These are phyloP conservation scores for Leucophenga varia DNA, from an alignment of 1,140 invertebrate genomes.

Conservation along the genomic window DNA sequence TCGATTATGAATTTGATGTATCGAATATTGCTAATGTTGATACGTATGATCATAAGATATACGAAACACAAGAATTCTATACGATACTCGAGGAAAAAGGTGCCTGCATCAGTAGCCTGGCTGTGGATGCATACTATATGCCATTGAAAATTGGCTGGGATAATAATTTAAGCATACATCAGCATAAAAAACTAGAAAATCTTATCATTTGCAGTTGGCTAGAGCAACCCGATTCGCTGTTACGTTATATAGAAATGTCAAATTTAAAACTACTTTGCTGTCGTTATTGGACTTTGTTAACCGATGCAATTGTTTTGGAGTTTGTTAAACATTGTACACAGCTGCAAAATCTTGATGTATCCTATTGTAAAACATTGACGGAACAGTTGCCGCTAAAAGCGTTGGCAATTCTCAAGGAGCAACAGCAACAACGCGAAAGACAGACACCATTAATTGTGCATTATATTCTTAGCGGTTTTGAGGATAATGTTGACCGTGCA, in stretches of 20 bases:
- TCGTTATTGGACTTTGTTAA: conserved; percentile 33
- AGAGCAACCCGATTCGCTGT: conserved; percentile 25
- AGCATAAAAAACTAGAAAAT: conserved; percentile 20
- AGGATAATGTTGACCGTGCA: conserved; percentile 33
- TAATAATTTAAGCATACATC: conserved; percentile 26
- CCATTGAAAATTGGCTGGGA: conserved; percentile 39
- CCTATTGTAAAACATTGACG: conserved; percentile 35
- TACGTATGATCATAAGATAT: conserved; percentile 38
- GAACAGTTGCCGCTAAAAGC: conserved; percentile 27
- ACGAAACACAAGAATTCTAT: conserved; percentile 42
- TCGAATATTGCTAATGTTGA: conserved; percentile 27
- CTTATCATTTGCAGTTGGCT: conserved; percentile 41
- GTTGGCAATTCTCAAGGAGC: conserved; percentile 27
- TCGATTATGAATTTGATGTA: conserved; percentile 39
- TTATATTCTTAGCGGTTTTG: conserved; percentile 36
- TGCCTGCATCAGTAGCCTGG: conserved; percentile 28
- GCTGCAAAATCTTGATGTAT: conserved; percentile 38
- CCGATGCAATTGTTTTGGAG: conserved; percentile 30
- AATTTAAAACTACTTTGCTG: conserved; percentile 34
- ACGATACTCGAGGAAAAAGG: conserved; percentile 38
- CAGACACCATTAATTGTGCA: conserved; percentile 25
- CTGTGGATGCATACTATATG: conserved; percentile 45
- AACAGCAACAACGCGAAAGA: conserved; percentile 11
- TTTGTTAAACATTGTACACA: conserved; percentile 35
- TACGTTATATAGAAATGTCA: conserved; percentile 36